Conservation (phyloP, 2,888 invertebrate genomes). For the Prenolepis imparis region DNA sequence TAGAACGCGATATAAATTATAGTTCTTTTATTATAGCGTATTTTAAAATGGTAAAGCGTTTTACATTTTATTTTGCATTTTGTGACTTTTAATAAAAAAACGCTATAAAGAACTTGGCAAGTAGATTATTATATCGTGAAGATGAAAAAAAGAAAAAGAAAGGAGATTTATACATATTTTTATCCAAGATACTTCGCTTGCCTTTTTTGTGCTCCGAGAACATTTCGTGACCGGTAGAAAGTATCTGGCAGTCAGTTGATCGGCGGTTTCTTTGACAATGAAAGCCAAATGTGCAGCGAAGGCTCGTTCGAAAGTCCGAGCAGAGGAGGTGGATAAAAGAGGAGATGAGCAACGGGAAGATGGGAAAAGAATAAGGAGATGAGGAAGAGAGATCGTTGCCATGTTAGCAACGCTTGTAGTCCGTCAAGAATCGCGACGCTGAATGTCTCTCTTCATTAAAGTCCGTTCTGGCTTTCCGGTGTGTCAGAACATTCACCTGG, state of each 20-base stretch:
- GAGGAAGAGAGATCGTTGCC: constrained; percentile 66
- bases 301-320: constrained; percentile 66
- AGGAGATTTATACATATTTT: neutral
- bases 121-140: neutral
- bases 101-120: neutral
- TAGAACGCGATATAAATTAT: neutral
- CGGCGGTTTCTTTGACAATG: constrained; percentile 68
- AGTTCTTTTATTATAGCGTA: neutral
- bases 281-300: constrained; percentile 61
- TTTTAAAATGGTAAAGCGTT: neutral
- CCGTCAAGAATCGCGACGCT: constrained; percentile 73
- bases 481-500: constrained; percentile 74
- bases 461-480: constrained; percentile 73
- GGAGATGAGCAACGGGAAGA: constrained; percentile 45
- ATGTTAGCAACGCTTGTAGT: constrained; percentile 80
- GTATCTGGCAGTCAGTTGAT: constrained; percentile 67
- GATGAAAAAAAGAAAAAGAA: neutral
- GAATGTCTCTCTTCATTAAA: constrained; percentile 79
- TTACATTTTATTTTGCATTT: neutral
- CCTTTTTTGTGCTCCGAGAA: constrained; percentile 27
- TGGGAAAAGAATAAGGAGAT: constrained; percentile 53
- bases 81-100: neutral
- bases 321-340: constrained; percentile 50
- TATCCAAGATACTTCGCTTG: constrained; percentile 19
- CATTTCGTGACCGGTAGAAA: constrained; percentile 68